Evolutionary conservation across 2,888 invertebrate species (phyloP).

Genomic region (Neoitamus cyanurus): DNA sequence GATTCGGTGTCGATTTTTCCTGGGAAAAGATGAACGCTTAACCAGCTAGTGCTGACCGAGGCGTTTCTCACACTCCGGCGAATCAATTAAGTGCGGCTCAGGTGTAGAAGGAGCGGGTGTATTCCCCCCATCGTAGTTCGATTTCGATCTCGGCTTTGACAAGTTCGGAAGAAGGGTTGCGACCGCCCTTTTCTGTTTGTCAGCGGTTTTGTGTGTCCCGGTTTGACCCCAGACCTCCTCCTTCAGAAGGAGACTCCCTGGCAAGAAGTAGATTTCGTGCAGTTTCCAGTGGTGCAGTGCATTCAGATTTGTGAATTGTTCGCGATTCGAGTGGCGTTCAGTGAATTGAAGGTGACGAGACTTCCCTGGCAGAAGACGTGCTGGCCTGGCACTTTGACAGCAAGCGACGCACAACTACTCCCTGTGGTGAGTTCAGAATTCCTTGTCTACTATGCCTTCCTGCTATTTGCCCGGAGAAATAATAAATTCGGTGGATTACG

Average conservation of each 20-base stretch:
- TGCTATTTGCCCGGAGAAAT: not conserved
- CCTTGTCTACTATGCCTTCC: not conserved
- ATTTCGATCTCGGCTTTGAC: not conserved
- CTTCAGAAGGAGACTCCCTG: not conserved
- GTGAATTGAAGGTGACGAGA: not conserved
- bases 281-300: not conserved
- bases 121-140: not conserved
- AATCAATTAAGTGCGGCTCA: not conserved
- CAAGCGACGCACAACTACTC: not conserved
- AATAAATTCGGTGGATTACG: not conserved
- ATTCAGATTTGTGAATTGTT: not conserved
- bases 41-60: not conserved
- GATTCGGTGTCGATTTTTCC: conserved; percentile 13
- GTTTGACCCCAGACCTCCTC: not conserved
- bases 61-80: not conserved
- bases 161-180: not conserved
- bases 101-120: not conserved
- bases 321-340: not conserved
- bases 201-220: not conserved
- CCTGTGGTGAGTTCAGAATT: not conserved
- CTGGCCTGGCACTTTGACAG: not conserved
- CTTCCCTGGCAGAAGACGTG: not conserved
- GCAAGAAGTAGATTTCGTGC: not conserved
- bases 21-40: not conserved
- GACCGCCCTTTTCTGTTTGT: not conserved